Conservation (phyloP, 2,797 vertebrate genomes). For the Adelosebastes latens region DNA sequence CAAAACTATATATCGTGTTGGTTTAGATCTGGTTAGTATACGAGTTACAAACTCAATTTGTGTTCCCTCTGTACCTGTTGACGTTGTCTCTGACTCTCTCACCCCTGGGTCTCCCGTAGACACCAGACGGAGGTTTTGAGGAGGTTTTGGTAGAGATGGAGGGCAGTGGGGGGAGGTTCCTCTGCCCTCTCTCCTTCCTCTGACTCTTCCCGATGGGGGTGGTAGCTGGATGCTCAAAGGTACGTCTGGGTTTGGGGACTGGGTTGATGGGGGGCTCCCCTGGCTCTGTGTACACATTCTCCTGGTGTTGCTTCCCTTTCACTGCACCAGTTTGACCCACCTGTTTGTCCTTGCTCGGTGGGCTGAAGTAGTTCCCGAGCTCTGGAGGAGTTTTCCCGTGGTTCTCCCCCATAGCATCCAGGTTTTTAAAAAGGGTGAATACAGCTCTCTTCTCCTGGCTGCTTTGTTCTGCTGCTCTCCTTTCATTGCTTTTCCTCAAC, state of each 20-base stretch:
- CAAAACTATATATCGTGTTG: neutral
- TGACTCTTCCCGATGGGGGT: constrained; percentile 53
- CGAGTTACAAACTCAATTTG: neutral
- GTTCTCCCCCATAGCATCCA: constrained; percentile 91
- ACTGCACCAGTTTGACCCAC: constrained; percentile 73
- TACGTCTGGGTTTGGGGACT: constrained; percentile 92
- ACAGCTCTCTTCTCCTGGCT: constrained; percentile 88
- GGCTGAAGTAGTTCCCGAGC: constrained; percentile 93
- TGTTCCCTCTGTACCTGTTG: constrained; percentile 83
- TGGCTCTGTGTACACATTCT: constrained; percentile 87
- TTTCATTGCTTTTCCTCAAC: constrained; percentile 70
- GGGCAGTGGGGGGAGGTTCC: constrained; percentile 92
- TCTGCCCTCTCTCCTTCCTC: constrained; percentile 76
- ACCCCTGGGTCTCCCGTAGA: constrained; percentile 84
- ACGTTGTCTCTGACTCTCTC: constrained; percentile 83
- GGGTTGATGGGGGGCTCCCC: constrained; percentile 90
- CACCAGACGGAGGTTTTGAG: constrained; percentile 86
- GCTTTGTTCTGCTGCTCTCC: constrained; percentile 60
- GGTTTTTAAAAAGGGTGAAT: constrained; percentile 90
- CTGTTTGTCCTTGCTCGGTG: constrained; percentile 84
- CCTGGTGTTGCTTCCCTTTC: constrained; percentile 58
- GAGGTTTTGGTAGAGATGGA: constrained; percentile 78
- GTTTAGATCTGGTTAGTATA: neutral
- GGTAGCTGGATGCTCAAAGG: constrained; percentile 89
- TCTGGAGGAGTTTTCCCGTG: constrained; percentile 85